Conservation (phyloP, 2,113 vertebrate genomes). For the Hippoglossus stenolepis region DNA sequence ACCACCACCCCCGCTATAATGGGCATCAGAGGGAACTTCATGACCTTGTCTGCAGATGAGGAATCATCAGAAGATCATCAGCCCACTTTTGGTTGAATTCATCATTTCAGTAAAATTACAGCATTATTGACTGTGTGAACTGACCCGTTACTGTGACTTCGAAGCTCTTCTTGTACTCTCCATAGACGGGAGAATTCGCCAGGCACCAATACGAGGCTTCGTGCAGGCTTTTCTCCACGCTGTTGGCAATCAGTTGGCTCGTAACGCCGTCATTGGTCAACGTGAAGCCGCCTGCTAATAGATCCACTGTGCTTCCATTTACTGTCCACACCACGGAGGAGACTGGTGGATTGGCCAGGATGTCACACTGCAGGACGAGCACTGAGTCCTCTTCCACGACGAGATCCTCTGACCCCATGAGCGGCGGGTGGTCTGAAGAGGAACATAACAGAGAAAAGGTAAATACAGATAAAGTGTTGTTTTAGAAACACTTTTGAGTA, state of each 20-base stretch:
- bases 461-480: neutral
- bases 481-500: too few relatives aligned
- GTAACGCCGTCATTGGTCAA: constrained; percentile 64
- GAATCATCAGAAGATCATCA: constrained; percentile 6
- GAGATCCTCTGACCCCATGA: constrained; percentile 62
- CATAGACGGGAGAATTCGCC: constrained; percentile 36
- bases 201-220: constrained; percentile 73
- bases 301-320: constrained; percentile 67
- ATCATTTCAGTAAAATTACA: neutral
- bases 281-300: constrained; percentile 44
- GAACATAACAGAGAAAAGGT: constrained; percentile 3
- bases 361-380: constrained; percentile 70
- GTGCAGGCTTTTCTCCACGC: constrained; percentile 52
- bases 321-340: constrained; percentile 69
- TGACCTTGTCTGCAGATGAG: constrained; percentile 63
- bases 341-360: constrained; percentile 74
- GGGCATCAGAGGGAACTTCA: constrained; percentile 77
- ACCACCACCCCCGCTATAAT: constrained; percentile 80
- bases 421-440: constrained; percentile 68
- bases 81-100: neutral
- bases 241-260: constrained; percentile 44
- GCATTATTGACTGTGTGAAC: constrained; percentile 11
- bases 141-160: constrained; percentile 74
- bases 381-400: constrained; percentile 54
- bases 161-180: constrained; percentile 53